Percentiles rank a stretch among this genome's conserved stretches.
These are phyloP conservation scores for Lepus oiostolus DNA, from an alignment of 2,797 vertebrate species.

Conservation along the genomic window DNA sequence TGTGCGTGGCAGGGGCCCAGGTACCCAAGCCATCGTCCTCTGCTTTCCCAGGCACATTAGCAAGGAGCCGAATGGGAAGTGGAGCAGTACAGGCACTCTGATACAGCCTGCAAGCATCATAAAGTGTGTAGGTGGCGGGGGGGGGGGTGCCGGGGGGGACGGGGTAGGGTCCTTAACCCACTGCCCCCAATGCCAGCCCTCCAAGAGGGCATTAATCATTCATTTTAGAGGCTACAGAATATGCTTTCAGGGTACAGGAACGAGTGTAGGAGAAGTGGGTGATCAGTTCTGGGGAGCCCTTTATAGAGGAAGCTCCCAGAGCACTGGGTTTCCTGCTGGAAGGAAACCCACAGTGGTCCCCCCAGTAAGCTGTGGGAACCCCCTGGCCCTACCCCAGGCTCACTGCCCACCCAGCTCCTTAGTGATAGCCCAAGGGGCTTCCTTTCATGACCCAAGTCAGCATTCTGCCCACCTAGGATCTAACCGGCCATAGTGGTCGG, in stretches of 20 bases:
- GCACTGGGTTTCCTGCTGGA: not conserved
- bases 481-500: accelerated
- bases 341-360: accelerated
- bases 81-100: too few species aligned
- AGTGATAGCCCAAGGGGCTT: not conserved
- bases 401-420: not conserved
- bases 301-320: not conserved
- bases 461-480: not conserved
- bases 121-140: too few species aligned
- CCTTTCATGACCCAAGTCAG: not conserved
- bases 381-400: not conserved
- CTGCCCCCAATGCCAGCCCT: too few species aligned
- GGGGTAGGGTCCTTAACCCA: too few species aligned
- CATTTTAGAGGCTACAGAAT: not conserved
- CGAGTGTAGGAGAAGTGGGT: not conserved
- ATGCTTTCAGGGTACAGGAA: not conserved
- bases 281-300: not conserved
- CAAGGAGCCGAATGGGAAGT: too few species aligned
- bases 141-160: too few species aligned
- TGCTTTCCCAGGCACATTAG: too few species aligned
- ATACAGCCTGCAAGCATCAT: too few species aligned
- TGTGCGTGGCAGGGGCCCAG: too few species aligned
- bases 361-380: not conserved
- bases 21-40: too few species aligned
- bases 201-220: too few species aligned